Conservation (phyloP, 2,888 invertebrate genomes). For the Corbicula japonica region DNA sequence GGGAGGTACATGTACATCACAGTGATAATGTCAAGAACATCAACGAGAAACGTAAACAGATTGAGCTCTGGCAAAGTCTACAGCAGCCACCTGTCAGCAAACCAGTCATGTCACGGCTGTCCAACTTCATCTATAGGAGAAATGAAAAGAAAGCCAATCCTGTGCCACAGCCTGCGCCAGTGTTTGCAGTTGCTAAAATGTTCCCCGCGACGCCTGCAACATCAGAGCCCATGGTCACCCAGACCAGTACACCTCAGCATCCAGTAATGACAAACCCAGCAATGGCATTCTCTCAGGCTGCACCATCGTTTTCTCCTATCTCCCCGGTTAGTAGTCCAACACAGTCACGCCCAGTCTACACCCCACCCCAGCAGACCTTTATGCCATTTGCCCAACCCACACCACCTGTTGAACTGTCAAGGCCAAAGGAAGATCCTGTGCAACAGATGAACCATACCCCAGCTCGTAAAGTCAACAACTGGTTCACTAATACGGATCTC, state of each 20-base stretch:
- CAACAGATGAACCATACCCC: constrained; percentile 1
- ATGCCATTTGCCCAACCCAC: no score
- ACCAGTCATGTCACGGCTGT: constrained; percentile 47
- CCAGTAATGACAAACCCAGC: no score
- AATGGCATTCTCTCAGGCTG: neutral
- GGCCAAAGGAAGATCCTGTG: no score
- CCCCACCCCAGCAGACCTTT: neutral
- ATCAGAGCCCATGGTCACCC: no score
- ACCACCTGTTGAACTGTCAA: no score
- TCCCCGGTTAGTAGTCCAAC: no score
- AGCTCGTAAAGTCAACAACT: constrained; percentile 18
- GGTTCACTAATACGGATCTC: constrained; percentile 60
- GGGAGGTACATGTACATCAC: constrained; percentile 84
- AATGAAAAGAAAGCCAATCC: constrained; percentile 29
- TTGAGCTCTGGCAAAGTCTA: constrained; percentile 43
- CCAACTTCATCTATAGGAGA: constrained; percentile 44
- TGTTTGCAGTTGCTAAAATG: constrained; percentile 30
- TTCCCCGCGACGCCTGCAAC: constrained; percentile 1
- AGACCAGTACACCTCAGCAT: no score
- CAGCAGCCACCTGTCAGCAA: constrained; percentile 49
- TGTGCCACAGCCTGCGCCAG: constrained; percentile 2
- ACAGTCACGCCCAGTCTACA: neutral
- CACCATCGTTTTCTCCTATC: neutral
- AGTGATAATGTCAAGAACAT: constrained; percentile 80
- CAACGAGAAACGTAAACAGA: constrained; percentile 36